These are phyloP conservation scores for Lethrus apterus DNA, from an alignment of 1,140 invertebrate genomes.

Conservation along the genomic window DNA sequence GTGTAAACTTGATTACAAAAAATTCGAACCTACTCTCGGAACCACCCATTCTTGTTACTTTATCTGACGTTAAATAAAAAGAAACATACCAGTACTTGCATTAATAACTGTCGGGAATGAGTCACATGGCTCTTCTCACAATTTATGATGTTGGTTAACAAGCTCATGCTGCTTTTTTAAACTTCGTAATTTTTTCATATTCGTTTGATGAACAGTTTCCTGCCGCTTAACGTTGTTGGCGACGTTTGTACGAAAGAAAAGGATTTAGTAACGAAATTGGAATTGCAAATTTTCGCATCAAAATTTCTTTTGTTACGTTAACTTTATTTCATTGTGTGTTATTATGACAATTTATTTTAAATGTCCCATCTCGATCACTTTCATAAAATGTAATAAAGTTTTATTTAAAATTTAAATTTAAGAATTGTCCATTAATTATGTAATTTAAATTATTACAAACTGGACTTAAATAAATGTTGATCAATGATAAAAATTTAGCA, in stretches of 20 bases:
- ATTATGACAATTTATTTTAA: too few species aligned
- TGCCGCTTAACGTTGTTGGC: constrained; percentile 1
- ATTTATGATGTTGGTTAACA: constrained; percentile 21
- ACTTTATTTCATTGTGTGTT: constrained; percentile 1
- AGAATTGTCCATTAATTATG: too few species aligned
- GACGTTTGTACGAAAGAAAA: not conserved
- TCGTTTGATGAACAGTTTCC: constrained; percentile 16
- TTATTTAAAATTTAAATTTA: too few species aligned
- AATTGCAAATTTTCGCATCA: constrained; percentile 8
- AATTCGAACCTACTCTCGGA: constrained; percentile 9
- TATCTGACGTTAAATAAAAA: constrained; percentile 13
- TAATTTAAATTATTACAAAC: too few species aligned
- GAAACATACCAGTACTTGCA: constrained; percentile 11
- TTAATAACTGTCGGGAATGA: constrained; percentile 19
- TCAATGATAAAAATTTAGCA: too few species aligned
- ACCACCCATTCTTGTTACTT: constrained; percentile 12
- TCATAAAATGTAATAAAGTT: too few species aligned
- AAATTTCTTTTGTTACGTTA: constrained; percentile 4
- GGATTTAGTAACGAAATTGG: constrained; percentile 4
- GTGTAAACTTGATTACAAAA: constrained; percentile 12
- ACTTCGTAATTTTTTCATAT: constrained; percentile 16
- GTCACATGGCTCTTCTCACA: constrained; percentile 15
- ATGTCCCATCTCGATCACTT: too few species aligned
- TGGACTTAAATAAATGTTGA: too few species aligned
- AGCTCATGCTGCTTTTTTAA: constrained; percentile 15